Conservation (phyloP, 1,140 invertebrate species). For the Thrips palmi region DNA sequence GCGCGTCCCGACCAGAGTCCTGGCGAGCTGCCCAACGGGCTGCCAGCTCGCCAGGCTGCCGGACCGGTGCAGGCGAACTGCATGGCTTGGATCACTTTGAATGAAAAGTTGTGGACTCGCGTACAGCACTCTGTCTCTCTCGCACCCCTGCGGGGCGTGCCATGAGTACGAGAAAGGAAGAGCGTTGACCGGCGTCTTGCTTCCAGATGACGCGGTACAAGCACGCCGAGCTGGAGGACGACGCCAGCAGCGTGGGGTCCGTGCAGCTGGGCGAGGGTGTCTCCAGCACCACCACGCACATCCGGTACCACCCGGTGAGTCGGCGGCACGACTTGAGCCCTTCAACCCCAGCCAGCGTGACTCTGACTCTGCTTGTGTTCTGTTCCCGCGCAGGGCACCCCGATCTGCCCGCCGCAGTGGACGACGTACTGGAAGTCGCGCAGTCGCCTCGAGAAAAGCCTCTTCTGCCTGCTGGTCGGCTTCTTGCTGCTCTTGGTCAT, state of each 20-base stretch:
- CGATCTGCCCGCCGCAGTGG: conserved; percentile 21
- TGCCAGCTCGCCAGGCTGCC: too few relatives aligned
- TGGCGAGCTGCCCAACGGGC: too few relatives aligned
- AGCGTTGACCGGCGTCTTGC: too few relatives aligned
- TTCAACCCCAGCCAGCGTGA: neutral
- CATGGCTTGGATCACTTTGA: too few relatives aligned
- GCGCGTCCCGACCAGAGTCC: too few relatives aligned
- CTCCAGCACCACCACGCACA: conserved; percentile 54
- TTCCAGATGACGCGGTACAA: conserved; percentile 74
- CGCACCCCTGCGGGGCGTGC: too few relatives aligned
- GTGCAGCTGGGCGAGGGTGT: conserved; percentile 56
- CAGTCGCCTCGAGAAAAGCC: conserved; percentile 33
- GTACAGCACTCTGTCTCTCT: too few relatives aligned
- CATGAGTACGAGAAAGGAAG: too few relatives aligned
- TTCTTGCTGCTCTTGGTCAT: conserved; percentile 38
- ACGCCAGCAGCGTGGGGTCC: conserved; percentile 61
- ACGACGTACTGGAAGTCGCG: conserved; percentile 41
- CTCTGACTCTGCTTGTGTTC: neutral
- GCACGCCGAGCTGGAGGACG: conserved; percentile 65
- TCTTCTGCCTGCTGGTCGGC: conserved; percentile 32
- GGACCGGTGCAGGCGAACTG: too few relatives aligned
- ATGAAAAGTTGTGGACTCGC: too few relatives aligned
- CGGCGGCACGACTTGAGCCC: neutral
- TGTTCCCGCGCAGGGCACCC: neutral
- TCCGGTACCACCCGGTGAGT: conserved; percentile 57